Percentiles rank a stretch among this genome's conserved stretches.
Conservation (phyloP, 37 sponge, comb jelly and placozoan species). For the Aphrocallistes beatrix region DNA sequence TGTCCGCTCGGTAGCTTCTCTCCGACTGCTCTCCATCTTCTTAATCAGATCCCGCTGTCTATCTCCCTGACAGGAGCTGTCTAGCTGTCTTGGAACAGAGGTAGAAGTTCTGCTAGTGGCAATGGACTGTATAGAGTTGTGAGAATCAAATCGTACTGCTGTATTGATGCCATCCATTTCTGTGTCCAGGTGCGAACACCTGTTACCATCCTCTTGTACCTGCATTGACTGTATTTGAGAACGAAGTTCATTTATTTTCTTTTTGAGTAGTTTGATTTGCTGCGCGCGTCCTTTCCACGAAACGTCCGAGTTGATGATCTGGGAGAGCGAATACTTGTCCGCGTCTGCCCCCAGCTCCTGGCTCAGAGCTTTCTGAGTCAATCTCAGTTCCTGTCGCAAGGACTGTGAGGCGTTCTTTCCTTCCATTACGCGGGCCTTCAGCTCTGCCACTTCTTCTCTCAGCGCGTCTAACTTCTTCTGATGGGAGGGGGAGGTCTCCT, state of each 20-base stretch:
- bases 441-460: slow-evolving; percentile 34
- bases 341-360: background rate
- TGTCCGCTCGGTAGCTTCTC: slow-evolving; percentile 24
- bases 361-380: slow-evolving; percentile 39
- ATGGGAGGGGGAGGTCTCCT: background rate
- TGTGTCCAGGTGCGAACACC: background rate
- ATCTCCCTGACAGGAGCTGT: slow-evolving; percentile 6
- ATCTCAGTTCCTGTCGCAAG: slow-evolving; percentile 57
- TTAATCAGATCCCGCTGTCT: slow-evolving; percentile 31
- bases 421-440: slow-evolving; percentile 32
- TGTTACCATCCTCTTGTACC: background rate
- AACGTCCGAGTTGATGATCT: background rate
- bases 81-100: background rate
- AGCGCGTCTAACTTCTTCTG: slow-evolving; percentile 11
- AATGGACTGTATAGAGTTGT: slow-evolving; percentile 23
- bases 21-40: slow-evolving; percentile 40
- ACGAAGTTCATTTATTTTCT: slow-evolving; percentile 33
- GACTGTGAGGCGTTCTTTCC: slow-evolving; percentile 39
- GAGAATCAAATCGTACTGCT: slow-evolving; percentile 38
- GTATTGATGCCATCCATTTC: slow-evolving; percentile 45
- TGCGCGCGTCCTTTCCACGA: slow-evolving; percentile 72
- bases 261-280: slow-evolving; percentile 52
- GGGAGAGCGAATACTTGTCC: background rate
- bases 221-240: background rate
- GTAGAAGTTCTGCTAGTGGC: background rate